A percentile compares a stretch with the other conserved stretches of the same genome.
These are phyloP conservation scores for Sycophila sp. DNA, from an alignment of 1,140 invertebrate genomes.

Conservation along the genomic window DNA sequence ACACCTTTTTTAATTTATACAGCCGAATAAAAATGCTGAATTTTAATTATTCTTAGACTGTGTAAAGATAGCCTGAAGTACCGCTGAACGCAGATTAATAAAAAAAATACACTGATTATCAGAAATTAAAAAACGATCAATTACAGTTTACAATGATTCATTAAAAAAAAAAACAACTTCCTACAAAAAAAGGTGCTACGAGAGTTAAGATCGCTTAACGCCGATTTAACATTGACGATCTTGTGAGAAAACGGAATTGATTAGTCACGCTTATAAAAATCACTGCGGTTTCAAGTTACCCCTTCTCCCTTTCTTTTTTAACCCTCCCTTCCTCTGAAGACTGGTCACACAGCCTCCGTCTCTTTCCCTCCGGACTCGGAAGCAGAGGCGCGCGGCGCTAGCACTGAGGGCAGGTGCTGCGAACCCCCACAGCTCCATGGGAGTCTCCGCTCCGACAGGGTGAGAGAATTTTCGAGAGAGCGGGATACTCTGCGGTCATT, in stretches of 20 bases:
- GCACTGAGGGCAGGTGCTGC: constrained; percentile 47
- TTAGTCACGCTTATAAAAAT: constrained; percentile 46
- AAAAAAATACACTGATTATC: too few relatives aligned
- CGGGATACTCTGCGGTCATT: constrained; percentile 41
- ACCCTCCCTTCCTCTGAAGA: neutral
- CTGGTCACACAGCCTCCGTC: constrained; percentile 20
- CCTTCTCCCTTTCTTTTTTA: constrained; percentile 28
- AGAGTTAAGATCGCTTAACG: constrained; percentile 25
- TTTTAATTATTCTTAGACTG: neutral
- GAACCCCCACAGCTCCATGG: constrained; percentile 47
- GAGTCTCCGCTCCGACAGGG: constrained; percentile 38
- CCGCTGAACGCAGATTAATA: too few relatives aligned
- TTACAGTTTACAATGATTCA: too few relatives aligned
- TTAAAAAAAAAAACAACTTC: neutral
- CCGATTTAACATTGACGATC: constrained; percentile 38
- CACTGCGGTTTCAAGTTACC: constrained; percentile 43
- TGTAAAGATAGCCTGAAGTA: neutral
- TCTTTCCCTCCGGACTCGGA: too few relatives aligned
- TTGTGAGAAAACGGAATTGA: constrained; percentile 50
- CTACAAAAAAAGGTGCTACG: neutral
- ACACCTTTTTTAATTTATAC: neutral
- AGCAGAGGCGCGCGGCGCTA: constrained; percentile 17
- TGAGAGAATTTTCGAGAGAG: constrained; percentile 28
- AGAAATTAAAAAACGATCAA: too few relatives aligned
- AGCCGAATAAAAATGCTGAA: neutral